phyloP scores from a whole-genome alignment of 2,113 vertebrate genomes.

The chimpanzee (Pan troglodytes) region NHGRI_mPanTro3-v2.1_pri NC_072409.2:66841501-66842000 shows the following conservation, averaged over 20 bases:
- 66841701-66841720: neutral
- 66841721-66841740: neutral
- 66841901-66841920: too few species aligned
- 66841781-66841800: neutral
- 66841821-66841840: neutral
- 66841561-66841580: neutral
- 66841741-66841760: neutral
- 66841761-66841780: neutral
- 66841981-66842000: neutral
- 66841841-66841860: neutral
- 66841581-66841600: neutral
- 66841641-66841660: neutral
- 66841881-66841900: neutral
- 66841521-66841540: neutral
- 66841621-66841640: neutral
- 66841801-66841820: neutral
- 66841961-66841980: neutral
- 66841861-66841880: neutral
- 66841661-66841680: neutral
- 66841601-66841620: neutral
- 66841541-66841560: neutral
- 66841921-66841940: neutral
- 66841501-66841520: neutral
- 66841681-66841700: neutral
- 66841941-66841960: neutral